phyloP scores from a whole-genome alignment of 2,888 invertebrate species.

The Microplitis deprimator region DNA sequence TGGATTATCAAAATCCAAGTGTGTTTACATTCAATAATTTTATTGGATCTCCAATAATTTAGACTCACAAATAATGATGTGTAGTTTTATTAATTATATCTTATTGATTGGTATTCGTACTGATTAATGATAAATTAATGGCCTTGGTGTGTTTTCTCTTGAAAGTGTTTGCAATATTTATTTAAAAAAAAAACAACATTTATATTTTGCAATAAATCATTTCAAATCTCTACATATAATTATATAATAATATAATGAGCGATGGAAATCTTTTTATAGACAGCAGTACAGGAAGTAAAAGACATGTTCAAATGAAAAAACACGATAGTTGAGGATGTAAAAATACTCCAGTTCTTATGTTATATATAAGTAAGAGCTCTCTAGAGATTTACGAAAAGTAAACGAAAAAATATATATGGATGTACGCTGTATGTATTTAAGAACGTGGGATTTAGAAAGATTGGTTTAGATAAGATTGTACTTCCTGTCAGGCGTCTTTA shows the following conservation, averaged over 20 bases:
- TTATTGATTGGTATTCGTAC: neutral
- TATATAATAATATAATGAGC: neutral
- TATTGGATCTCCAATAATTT: neutral
- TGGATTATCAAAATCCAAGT: neutral
- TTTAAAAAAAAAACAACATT: neutral
- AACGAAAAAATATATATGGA: neutral
- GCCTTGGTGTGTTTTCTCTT: neutral
- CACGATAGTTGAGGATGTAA: neutral
- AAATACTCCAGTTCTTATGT: neutral
- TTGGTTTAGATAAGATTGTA: constrained; percentile 18
- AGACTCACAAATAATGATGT: neutral
- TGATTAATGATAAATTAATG: neutral
- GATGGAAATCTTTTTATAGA: neutral
- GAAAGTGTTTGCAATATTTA: neutral
- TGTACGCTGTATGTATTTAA: neutral
- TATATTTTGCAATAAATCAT: neutral
- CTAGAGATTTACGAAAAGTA: neutral
- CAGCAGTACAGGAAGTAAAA: neutral
- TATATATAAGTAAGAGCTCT: neutral
- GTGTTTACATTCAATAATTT: neutral
- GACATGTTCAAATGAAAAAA: neutral
- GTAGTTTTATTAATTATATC: neutral
- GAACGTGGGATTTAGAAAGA: neutral
- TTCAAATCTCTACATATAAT: neutral
- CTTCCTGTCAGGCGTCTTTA: constrained; percentile 29